Percentiles rank a stretch among this genome's conserved stretches.
These are phyloP conservation scores for Cygnus buccinator DNA, from an alignment of 2,113 vertebrate species.

Conservation along the genomic window DNA sequence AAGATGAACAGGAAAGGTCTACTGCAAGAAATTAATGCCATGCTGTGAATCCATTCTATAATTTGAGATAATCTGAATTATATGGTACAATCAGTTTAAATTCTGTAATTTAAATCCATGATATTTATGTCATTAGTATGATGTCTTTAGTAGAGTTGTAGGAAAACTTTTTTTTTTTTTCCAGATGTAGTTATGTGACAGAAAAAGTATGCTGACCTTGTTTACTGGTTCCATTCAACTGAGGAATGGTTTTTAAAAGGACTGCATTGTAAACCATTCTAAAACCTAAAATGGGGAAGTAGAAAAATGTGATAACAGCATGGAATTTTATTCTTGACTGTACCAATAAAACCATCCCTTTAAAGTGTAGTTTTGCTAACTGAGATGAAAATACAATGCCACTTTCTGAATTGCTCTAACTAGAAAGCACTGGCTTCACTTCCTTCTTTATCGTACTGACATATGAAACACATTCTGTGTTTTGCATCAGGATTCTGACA, in stretches of 20 bases:
- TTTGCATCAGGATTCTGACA: slow-evolving; percentile 19
- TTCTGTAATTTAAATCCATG: background rate
- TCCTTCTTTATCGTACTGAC: slow-evolving; percentile 4
- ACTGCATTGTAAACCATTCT: background rate
- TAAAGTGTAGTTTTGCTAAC: slow-evolving; percentile 19
- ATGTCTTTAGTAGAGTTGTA: background rate
- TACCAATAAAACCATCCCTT: background rate
- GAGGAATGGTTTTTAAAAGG: background rate
- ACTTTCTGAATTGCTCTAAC: background rate
- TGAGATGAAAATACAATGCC: background rate
- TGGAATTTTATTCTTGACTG: background rate
- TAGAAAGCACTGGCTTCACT: background rate
- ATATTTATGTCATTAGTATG: background rate
- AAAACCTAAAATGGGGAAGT: background rate
- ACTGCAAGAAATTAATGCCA: background rate
- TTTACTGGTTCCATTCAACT: background rate
- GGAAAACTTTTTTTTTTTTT: background rate
- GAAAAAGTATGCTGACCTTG: background rate
- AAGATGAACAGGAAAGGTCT: background rate
- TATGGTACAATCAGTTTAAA: background rate
- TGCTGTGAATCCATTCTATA: background rate
- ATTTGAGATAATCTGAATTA: background rate
- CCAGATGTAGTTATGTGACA: background rate
- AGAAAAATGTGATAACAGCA: slow-evolving; percentile 1
- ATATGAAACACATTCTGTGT: background rate